Evolutionary conservation across 2,888 invertebrate species (phyloP), one percentile per base, ranked within the genome.

Genomic region (Noctua pronuba): DNA sequence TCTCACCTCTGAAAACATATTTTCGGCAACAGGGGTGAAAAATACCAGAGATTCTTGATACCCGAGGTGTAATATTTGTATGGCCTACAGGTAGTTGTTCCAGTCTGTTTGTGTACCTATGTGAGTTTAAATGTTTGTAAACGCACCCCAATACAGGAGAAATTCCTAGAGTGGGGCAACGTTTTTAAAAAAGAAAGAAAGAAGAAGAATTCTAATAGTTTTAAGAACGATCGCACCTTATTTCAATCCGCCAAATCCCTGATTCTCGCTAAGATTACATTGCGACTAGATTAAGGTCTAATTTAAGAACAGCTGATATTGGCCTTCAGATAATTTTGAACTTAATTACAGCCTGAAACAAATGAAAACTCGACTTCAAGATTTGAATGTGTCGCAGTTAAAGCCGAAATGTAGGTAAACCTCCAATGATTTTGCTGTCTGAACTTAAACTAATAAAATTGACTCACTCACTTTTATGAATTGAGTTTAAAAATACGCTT

Each of bases 331-430:
- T 62, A 21, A 62, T 21, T 62, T 62, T 62, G 21, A 62, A 41
- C n/a, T 82, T 75, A 64, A 65, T 84, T 85, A 44, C 84, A 84
- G 85, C 67, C 28, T 73, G 82, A 85, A 70, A 73, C 28, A 52
- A 72, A 72, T n/a, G 38, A 81, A 62, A 35, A 31, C 5, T n/a
- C 46, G 21, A 64, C n/a, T 71, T 72, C 81, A 60, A 78, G 62
- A 75, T 35, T 58, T 73, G 44, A 77, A 73, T 66, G n/a, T 73
- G 71, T 73, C n/a, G 85, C 83, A 71, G 84, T 28, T 24, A n/a
- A 60, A 73, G 77, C 66, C 52, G 38, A 58, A 24, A 62, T 41
- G 67, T 84, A 58, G 85, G 84, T 84, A 85, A 84, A 75, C 35
- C 58, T 46, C n/a, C 13, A 70, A 49, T 52, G 13, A 35, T 44